Percentiles rank a stretch among this genome's conserved stretches.
phyloP scores from a whole-genome alignment of 2,888 invertebrate genomes.

The Acanthosepion lycidas region DNA sequence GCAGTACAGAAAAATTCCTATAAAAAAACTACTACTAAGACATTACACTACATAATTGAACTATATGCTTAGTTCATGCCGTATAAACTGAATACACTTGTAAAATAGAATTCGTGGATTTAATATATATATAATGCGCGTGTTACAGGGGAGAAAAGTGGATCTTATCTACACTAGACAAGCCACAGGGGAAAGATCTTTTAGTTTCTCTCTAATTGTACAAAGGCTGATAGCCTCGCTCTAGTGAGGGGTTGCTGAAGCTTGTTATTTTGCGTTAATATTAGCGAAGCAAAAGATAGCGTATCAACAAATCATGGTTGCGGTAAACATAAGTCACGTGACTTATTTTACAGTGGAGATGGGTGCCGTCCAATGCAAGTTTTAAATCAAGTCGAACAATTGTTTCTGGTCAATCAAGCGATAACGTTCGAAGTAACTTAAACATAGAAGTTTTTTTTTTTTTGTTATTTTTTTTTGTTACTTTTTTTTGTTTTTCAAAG shows the following conservation, averaged over 20 bases:
- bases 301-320: neutral
- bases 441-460: too few species aligned
- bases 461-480: too few species aligned
- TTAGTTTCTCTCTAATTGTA: neutral
- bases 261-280: neutral
- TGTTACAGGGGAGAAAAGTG: neutral
- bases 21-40: too few species aligned
- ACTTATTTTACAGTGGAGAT: neutral
- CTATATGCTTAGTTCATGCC: too few species aligned
- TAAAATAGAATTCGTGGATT: too few species aligned
- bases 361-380: neutral
- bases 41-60: too few species aligned
- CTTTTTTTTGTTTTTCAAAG: too few species aligned
- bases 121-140: too few species aligned
- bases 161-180: neutral
- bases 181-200: neutral
- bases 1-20: too few species aligned
- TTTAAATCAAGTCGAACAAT: neutral
- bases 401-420: neutral
- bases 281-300: neutral
- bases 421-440: neutral
- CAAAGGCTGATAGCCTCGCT: neutral
- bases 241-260: neutral
- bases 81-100: too few species aligned
- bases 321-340: neutral